phyloP scores from a whole-genome alignment of 2,888 invertebrate species.

The Kryphioiulus occultus region DNA sequence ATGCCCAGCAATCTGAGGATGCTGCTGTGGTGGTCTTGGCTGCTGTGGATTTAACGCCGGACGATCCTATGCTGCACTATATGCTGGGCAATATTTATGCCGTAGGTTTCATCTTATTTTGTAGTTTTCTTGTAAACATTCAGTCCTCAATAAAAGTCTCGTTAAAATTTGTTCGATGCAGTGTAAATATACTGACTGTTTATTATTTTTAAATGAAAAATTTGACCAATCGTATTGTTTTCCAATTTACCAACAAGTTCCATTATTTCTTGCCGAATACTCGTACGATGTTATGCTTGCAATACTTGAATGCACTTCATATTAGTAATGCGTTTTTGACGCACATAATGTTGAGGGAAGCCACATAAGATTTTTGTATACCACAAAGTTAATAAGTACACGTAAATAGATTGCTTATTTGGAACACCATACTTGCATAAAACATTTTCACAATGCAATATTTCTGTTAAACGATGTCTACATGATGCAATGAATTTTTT shows the following conservation, averaged over 20 bases:
- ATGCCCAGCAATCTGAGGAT: slow-evolving; percentile 73
- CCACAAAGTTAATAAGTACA: no score
- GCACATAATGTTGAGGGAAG: no score
- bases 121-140: background rate
- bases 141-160: background rate
- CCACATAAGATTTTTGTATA: no score
- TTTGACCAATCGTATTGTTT: no score
- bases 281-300: background rate
- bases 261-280: background rate
- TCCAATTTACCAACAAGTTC: background rate
- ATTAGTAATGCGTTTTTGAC: no score
- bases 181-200: background rate
- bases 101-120: slow-evolving; percentile 60
- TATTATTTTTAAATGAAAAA: background rate
- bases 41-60: slow-evolving; percentile 75
- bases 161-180: background rate
- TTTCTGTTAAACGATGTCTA: no score
- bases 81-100: slow-evolving; percentile 78
- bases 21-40: slow-evolving; percentile 76
- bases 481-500: no score
- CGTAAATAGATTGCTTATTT: no score
- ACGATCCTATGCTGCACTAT: slow-evolving; percentile 70
- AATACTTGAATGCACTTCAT: no score
- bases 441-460: no score
- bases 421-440: no score